Base-by-base conservation (phyloP, 2,888 invertebrate genomes). In the Nomada lathburiana region DNA sequence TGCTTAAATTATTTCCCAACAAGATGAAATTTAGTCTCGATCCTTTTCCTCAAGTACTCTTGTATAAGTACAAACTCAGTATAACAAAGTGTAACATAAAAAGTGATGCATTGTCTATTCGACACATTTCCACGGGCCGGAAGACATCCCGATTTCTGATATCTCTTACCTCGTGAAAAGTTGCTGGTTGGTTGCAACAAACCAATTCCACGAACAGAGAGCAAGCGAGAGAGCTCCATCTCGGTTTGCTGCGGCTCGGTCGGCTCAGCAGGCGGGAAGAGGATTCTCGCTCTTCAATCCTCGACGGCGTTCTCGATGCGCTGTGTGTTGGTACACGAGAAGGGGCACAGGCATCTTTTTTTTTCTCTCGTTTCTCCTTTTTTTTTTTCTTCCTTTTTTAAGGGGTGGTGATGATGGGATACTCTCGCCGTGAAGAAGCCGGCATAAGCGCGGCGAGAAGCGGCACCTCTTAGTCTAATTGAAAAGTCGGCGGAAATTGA, bases 401-500 rank as follows among this genome's bases (percentile, higher is more conserved):
- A 59, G 82, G 70, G 80, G 67, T 64, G 80, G 79, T 71, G 78
- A 83, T 76, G 83, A 85, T 65, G 79, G 85, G 76, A 88, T 82
- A 69, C 81, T 78, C 80, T 71, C 68, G 86, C 79, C 86, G 88
- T 89, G 91, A 90, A 90, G 91, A 89, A 91, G 88, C 88, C 85
- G 86, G 88, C 82, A 85, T 88, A 88, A 87, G 84, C 70, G 65
- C 76, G 77, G 79, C 77, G 82, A 76, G 84, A 80, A 88, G 84
- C 91, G 86, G 92, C 92, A 91, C 93, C 93, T 93, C 93, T 94
- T 94, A 93, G 94, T 93, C 94, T 93, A 94, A 93, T 94, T 94
- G 94, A 93, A 93, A 94, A 93, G 93, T 93, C 93, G 93, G 92
- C 92, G 91, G 93, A 93, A 94, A 94, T 94, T 94, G 94, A 93